Evolutionary conservation across 2,113 vertebrate species (phyloP).

Genomic region (Triplophysa dalaica): DNA sequence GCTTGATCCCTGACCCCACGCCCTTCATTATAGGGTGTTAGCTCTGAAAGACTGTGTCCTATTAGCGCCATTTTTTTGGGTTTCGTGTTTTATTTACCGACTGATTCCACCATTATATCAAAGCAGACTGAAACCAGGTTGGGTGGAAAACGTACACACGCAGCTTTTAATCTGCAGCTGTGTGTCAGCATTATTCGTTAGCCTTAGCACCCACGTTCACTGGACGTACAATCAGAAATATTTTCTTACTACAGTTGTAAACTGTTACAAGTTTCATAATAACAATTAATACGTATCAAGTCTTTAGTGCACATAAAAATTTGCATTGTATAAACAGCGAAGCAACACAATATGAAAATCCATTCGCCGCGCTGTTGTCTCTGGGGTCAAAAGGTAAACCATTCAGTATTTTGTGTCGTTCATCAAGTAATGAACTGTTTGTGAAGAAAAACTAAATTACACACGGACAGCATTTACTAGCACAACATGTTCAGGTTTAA

Average conservation of each 20-base stretch:
- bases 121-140: constrained; percentile 64
- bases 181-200: constrained; percentile 11
- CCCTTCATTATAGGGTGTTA: constrained; percentile 56
- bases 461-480: constrained; percentile 73
- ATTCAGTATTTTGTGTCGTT: constrained; percentile 70
- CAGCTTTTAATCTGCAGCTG: constrained; percentile 7
- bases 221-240: constrained; percentile 37
- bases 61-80: constrained; percentile 64
- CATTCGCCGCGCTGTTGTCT: constrained; percentile 69
- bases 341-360: constrained; percentile 17
- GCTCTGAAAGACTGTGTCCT: constrained; percentile 71
- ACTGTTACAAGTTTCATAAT: constrained; percentile 24
- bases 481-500: constrained; percentile 68
- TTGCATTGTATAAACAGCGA: constrained; percentile 18
- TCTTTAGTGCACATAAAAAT: constrained; percentile 45
- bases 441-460: constrained; percentile 63
- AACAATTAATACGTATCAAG: background rate
- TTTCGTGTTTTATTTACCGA: constrained; percentile 20
- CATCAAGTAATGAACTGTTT: constrained; percentile 68
- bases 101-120: constrained; percentile 12
- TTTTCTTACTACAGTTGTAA: constrained; percentile 13
- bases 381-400: constrained; percentile 62
- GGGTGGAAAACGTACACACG: constrained; percentile 15
- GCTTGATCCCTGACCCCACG: constrained; percentile 58
- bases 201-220: background rate